These are phyloP conservation scores for Chloroceryle inda DNA, from an alignment of 2,797 vertebrate genomes.

Conservation along the genomic window DNA sequence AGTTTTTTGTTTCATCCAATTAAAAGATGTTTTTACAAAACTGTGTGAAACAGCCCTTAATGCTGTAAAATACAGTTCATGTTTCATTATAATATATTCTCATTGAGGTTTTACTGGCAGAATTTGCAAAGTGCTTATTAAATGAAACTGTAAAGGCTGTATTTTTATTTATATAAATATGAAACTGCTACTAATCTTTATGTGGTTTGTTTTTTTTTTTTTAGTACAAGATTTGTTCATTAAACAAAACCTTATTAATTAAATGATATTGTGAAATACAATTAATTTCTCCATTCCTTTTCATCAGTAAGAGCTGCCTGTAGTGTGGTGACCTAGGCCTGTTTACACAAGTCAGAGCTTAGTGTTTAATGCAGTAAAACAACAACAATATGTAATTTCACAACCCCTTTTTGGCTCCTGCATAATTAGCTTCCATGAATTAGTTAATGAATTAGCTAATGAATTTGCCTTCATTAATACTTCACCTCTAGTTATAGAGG, in stretches of 20 bases:
- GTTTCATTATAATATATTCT: neutral
- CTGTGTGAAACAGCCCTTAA: neutral
- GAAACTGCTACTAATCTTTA: neutral
- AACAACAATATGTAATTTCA: neutral
- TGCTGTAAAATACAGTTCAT: neutral
- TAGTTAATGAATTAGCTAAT: slow-evolving; percentile 34
- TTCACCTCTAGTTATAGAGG: slow-evolving; percentile 36
- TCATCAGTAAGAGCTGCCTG: neutral
- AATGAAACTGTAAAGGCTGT: neutral
- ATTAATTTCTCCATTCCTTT: neutral
- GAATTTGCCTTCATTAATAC: slow-evolving; percentile 34
- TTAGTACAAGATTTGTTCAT: neutral
- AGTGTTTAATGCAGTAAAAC: slow-evolving; percentile 1
- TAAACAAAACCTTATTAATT: neutral
- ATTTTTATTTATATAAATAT: neutral
- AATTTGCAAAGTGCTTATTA: neutral
- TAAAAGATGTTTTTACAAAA: neutral
- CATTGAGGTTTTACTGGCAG: neutral
- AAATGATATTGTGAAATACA: neutral
- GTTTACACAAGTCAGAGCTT: neutral
- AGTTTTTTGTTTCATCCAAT: neutral
- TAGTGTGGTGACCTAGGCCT: neutral
- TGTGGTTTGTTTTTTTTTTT: neutral
- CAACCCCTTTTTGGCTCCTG: slow-evolving; percentile 6
- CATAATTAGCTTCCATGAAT: slow-evolving; percentile 22